Conservation (phyloP, 2,113 vertebrate species). For the Percina caprodes region DNA sequence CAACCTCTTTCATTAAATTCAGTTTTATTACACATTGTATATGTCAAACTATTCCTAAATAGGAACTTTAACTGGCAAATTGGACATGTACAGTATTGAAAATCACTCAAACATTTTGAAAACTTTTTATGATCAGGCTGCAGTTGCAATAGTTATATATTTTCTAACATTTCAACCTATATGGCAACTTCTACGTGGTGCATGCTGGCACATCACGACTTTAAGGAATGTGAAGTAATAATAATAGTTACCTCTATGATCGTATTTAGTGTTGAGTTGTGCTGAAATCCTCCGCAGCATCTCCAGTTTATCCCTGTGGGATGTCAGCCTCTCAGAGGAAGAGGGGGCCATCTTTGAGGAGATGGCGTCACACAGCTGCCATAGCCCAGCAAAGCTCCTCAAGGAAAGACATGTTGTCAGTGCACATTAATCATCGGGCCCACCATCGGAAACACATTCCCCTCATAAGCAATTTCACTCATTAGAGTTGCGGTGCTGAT, state of each 20-base stretch:
- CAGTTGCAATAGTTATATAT: neutral
- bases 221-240: constrained; percentile 10
- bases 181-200: neutral
- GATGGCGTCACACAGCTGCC: constrained; percentile 78
- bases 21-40: neutral
- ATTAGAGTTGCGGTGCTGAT: constrained; percentile 80
- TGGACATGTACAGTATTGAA: neutral
- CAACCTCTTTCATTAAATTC: neutral
- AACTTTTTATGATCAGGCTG: neutral
- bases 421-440: constrained; percentile 79
- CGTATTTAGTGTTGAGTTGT: constrained; percentile 20
- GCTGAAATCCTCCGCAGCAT: constrained; percentile 41
- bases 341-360: constrained; percentile 59
- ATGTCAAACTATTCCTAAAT: neutral
- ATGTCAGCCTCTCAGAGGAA: constrained; percentile 57
- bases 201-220: neutral
- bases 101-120: neutral
- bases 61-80: neutral
- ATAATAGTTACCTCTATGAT: constrained; percentile 3
- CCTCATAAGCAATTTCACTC: constrained; percentile 83
- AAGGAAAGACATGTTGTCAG: constrained; percentile 84
- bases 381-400: constrained; percentile 74
- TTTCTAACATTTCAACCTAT: neutral
- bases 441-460: constrained; percentile 81
- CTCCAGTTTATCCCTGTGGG: constrained; percentile 57